phyloP scores from a whole-genome alignment of 2,113 vertebrate genomes.

The Ondatra zibethicus region DNA sequence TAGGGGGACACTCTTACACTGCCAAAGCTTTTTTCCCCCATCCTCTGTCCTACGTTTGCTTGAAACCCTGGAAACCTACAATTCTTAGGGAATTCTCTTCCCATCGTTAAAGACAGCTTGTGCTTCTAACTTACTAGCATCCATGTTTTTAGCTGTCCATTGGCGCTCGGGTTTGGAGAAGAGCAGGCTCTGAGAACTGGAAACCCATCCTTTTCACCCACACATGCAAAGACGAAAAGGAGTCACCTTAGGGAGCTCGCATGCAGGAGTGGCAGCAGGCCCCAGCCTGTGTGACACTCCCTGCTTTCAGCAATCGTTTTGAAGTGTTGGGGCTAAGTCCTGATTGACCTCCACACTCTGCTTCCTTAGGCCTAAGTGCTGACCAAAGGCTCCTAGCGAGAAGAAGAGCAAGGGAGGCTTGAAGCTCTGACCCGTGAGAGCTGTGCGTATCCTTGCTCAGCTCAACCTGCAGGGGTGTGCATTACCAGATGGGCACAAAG shows the following conservation, averaged over 20 bases:
- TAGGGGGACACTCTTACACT: constrained; percentile 46
- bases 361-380: background rate
- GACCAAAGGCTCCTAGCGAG: background rate
- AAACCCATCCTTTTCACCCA: constrained; percentile 10
- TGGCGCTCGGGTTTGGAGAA: background rate
- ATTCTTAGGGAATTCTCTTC: constrained; percentile 41
- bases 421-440: background rate
- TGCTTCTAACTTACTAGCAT: background rate
- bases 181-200: background rate
- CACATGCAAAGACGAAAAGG: background rate
- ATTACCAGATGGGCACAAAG: background rate
- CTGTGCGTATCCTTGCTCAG: background rate
- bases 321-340: background rate
- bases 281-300: background rate
- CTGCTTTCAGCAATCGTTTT: background rate
- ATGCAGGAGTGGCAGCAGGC: background rate
- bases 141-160: background rate
- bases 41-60: background rate
- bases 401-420: background rate
- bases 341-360: background rate
- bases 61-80: constrained; percentile 29
- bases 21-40: background rate
- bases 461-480: background rate
- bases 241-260: background rate
- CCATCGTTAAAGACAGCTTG: constrained; percentile 13